Evolutionary conservation across 2,888 invertebrate genomes (phyloP), one percentile per base, ranked within the genome.

Genomic region (Pyralis farinalis): DNA sequence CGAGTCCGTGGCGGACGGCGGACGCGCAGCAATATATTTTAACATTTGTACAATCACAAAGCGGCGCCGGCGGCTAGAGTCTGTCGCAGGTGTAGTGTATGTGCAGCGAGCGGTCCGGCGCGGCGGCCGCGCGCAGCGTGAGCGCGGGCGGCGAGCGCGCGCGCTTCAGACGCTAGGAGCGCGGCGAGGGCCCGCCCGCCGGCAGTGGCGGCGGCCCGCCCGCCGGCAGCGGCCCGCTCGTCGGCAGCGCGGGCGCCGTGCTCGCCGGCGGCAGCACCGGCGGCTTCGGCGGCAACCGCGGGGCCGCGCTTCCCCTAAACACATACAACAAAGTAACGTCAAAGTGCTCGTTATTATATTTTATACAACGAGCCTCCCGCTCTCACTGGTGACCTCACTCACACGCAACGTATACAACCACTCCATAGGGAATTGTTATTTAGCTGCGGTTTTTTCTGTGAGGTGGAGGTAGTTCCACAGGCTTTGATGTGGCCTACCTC

Each of bases 211-310:
- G 30, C 34, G 31, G 16, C 10, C 4, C 21, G 21, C 43, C 32
- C 10, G 33, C 37, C 9, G 16, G 32, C 41, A 20, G 34, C 38
- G 40, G 30, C 37, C 83, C 83, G 62, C 82, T 84, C 12, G 83
- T 84, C 0, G 85, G 85, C 53, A 83, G 61, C 79, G 78, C 3
- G 85, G 85, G n/a, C 34, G 27, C 21, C 31, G 44, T 7, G 32
- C 8, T 30, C 34, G 37, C 33, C 34, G 31, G 16, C 10, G 33
- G 35, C 9, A 12, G 32, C 41, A 20, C 36, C 38, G 40, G 30
- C 37, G 84, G 84, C 63, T 83, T 84, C 12, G 83, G 85, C 0
- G 85, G 85, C 53, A 83, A 60, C 1, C 79, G 78, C 3, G 85
- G 85, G n/a, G 29, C 29, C 29, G 11, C 29, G 9, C 11, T 27